Conservation (phyloP, 1,140 invertebrate genomes). For the Eufriesea mexicana region DNA sequence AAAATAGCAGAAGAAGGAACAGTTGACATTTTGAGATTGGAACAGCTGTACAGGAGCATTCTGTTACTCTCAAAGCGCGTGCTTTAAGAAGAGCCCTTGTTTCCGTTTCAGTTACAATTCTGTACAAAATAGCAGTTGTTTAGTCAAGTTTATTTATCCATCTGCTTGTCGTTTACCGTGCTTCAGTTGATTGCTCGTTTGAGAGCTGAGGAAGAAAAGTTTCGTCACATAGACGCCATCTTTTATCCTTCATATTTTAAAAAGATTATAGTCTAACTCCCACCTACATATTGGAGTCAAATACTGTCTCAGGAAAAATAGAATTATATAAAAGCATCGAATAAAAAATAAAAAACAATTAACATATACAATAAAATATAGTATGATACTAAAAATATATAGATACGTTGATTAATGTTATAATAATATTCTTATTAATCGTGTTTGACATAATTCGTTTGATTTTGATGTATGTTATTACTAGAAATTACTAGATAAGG, state of each 20-base stretch:
- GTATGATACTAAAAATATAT: no score
- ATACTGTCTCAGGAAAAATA: background rate
- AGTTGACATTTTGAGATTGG: constrained; percentile 2
- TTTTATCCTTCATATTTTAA: background rate
- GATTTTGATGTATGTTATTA: no score
- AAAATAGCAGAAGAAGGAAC: no score
- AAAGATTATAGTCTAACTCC: no score
- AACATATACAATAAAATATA: no score
- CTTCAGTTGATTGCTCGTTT: background rate
- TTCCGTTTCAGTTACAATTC: constrained; percentile 7
- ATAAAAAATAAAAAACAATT: no score
- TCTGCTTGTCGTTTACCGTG: background rate
- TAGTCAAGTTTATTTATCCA: background rate
- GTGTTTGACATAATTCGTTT: no score
- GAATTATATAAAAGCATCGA: no score
- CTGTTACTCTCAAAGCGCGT: background rate
- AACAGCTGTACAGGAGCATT: background rate
- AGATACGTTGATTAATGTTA: no score
- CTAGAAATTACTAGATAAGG: no score
- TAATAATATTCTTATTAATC: no score
- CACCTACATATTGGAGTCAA: background rate
- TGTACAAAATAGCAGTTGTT: background rate
- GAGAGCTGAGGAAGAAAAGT: background rate
- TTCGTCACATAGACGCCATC: background rate
- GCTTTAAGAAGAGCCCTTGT: background rate